These are phyloP conservation scores for Thera obeliscata DNA, from an alignment of 2,888 invertebrate species.

Conservation along the genomic window DNA sequence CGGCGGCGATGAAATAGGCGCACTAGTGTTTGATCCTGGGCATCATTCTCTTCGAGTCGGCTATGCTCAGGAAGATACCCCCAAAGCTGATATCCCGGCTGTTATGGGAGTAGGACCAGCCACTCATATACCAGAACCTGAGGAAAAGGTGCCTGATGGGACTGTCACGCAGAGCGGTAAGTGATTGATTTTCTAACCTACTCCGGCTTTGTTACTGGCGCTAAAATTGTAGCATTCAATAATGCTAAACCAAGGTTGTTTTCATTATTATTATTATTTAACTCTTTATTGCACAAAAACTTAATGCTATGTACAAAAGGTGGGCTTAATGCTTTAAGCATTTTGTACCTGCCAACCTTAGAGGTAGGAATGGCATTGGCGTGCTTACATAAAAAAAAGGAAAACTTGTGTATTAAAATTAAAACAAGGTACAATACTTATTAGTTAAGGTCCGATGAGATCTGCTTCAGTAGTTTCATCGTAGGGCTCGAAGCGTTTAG, in stretches of 20 bases:
- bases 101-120: slow-evolving; percentile 93
- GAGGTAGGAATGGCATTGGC: no score
- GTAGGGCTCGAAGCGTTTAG: no score
- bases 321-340: no score
- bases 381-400: no score
- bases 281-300: no score
- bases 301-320: no score
- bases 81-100: slow-evolving; percentile 98
- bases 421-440: no score
- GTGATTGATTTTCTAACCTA: slow-evolving; percentile 22
- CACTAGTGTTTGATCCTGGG: slow-evolving; percentile 97
- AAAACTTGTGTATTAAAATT: no score
- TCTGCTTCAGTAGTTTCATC: no score
- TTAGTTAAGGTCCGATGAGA: no score
- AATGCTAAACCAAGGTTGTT: not conserved
- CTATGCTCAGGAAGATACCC: slow-evolving; percentile 99
- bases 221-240: not conserved
- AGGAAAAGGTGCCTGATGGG: slow-evolving; percentile 90
- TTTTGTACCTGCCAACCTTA: no score
- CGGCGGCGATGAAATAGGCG: slow-evolving; percentile 99
- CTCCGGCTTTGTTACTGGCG: not conserved
- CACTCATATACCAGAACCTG: slow-evolving; percentile 88
- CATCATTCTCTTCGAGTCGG: slow-evolving; percentile 92
- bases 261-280: no score
- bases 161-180: slow-evolving; percentile 86